phyloP scores from a whole-genome alignment of 2,888 invertebrate genomes.

The Podabrus alpinus region DNA sequence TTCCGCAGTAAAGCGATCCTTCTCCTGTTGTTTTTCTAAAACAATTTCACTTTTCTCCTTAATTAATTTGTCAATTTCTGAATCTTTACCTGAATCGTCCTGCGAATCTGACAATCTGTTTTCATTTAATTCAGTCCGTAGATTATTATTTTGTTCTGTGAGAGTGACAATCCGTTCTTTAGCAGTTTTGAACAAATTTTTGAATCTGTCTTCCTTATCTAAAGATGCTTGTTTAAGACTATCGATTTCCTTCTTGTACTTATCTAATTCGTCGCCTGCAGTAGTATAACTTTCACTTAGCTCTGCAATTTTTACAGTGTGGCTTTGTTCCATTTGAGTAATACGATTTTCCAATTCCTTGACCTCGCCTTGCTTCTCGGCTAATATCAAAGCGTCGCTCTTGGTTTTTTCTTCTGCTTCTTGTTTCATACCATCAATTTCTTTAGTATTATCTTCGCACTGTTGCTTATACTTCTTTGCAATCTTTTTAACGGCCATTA shows the following conservation, averaged over 20 bases:
- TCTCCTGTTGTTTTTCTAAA: constrained; percentile 66
- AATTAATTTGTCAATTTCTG: constrained; percentile 68
- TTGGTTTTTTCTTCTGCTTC: constrained; percentile 58
- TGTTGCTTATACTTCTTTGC: constrained; percentile 91
- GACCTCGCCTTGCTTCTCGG: constrained; percentile 55
- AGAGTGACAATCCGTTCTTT: constrained; percentile 74
- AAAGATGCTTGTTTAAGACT: constrained; percentile 51
- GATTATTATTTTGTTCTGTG: constrained; percentile 69
- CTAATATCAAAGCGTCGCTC: constrained; percentile 56
- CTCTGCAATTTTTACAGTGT: constrained; percentile 57
- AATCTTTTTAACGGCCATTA: constrained; percentile 72
- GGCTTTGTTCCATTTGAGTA: constrained; percentile 53
- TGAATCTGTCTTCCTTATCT: constrained; percentile 57
- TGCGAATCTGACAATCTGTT: neutral
- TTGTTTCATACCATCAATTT: constrained; percentile 57
- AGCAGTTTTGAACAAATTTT: constrained; percentile 70
- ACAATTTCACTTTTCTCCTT: constrained; percentile 66
- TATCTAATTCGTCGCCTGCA: constrained; percentile 59
- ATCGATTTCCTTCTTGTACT: constrained; percentile 59
- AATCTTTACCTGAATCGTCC: constrained; percentile 24
- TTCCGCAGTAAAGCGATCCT: constrained; percentile 68
- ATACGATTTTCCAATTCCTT: constrained; percentile 54
- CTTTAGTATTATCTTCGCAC: constrained; percentile 75
- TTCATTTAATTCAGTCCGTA: constrained; percentile 60
- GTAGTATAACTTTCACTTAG: constrained; percentile 55